phyloP scores from a whole-genome alignment of 1,140 invertebrate species.

The Anagrus nilaparvatae region DNA sequence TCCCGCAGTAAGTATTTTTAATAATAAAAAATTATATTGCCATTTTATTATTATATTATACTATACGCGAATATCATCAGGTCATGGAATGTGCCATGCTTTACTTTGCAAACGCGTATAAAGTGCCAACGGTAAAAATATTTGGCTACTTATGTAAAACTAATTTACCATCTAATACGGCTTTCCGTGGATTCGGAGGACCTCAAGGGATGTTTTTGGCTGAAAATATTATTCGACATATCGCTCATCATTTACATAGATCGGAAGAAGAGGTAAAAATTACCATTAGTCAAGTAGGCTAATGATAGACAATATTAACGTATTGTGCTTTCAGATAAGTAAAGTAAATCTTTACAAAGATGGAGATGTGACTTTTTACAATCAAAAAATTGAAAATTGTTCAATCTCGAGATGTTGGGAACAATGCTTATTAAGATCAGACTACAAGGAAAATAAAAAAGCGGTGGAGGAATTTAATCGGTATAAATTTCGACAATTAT shows the following conservation, averaged over 20 bases:
- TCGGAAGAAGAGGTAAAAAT: constrained; percentile 21
- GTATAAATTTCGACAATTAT: constrained; percentile 35
- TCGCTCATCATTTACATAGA: constrained; percentile 61
- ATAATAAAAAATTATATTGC: constrained; percentile 3
- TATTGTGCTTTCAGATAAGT: constrained; percentile 39
- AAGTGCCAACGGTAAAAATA: constrained; percentile 59
- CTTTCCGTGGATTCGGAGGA: constrained; percentile 81
- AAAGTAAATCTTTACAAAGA: constrained; percentile 71
- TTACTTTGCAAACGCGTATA: constrained; percentile 69
- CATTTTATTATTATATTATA: not conserved
- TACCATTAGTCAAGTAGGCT: not conserved
- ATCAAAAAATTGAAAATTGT: constrained; percentile 62
- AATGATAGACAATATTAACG: not conserved
- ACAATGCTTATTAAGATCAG: constrained; percentile 60
- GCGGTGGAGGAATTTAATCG: constrained; percentile 61
- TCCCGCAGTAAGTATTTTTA: constrained; percentile 49
- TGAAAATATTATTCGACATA: constrained; percentile 67
- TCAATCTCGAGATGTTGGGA: constrained; percentile 69
- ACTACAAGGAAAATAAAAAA: constrained; percentile 49
- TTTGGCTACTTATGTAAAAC: constrained; percentile 67
- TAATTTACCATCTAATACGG: constrained; percentile 80
- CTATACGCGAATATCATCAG: constrained; percentile 31
- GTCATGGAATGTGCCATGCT: constrained; percentile 67
- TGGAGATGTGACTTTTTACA: constrained; percentile 67
- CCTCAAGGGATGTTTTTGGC: constrained; percentile 81